These are phyloP conservation scores for Dromaius novaehollandiae DNA, from an alignment of 2,113 vertebrate genomes.

Conservation along the genomic window DNA sequence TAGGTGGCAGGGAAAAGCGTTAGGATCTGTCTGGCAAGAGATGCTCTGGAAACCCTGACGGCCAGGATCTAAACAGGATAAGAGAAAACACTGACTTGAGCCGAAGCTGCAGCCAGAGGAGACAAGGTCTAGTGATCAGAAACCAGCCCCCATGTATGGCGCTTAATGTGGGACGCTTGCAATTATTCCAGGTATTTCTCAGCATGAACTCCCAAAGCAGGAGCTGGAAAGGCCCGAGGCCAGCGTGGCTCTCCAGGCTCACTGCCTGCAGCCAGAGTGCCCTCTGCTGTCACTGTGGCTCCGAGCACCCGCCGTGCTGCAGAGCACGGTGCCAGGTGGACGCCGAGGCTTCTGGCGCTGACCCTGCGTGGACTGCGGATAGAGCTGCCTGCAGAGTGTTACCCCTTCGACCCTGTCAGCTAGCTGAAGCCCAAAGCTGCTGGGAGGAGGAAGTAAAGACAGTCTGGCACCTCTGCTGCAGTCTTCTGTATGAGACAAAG, in stretches of 20 bases:
- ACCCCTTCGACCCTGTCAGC: neutral
- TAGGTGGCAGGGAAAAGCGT: rapidly evolving
- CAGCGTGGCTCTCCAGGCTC: neutral
- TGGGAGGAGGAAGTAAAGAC: neutral
- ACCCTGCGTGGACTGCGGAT: rapidly evolving
- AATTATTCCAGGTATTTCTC: rapidly evolving
- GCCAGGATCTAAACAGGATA: neutral
- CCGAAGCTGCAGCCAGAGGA: neutral
- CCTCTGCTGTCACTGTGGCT: constrained; percentile 17
- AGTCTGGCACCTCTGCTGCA: neutral
- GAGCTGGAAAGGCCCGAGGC: too few species aligned
- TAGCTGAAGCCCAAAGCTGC: neutral
- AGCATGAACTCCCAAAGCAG: rapidly evolving
- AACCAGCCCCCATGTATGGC: rapidly evolving
- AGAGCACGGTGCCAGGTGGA: too few species aligned
- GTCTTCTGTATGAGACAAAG: neutral
- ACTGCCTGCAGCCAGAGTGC: constrained; percentile 38
- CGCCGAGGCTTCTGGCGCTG: neutral
- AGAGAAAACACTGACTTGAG: neutral
- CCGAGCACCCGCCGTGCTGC: neutral
- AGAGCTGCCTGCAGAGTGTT: neutral
- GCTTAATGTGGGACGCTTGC: rapidly evolving
- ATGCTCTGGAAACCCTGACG: neutral
- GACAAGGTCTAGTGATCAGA: neutral
- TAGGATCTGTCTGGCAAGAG: neutral